phyloP scores from a whole-genome alignment of 2,113 vertebrate species.

The Cygnus atratus region DNA sequence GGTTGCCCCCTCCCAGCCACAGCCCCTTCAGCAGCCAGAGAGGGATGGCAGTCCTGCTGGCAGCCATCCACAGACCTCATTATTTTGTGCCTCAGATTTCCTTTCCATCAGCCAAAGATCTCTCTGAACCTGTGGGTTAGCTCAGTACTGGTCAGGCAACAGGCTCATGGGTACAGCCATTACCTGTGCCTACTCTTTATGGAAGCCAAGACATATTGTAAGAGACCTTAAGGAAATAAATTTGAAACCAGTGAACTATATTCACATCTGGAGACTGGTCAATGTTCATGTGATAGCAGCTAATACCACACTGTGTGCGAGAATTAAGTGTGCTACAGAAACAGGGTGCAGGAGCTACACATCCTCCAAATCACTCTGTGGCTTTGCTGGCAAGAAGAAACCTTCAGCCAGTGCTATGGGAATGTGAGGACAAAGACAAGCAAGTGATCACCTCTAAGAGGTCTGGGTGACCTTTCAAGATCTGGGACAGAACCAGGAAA shows the following conservation, averaged over 20 bases:
- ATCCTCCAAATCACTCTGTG: background rate
- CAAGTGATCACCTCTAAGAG: background rate
- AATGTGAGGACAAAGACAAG: background rate
- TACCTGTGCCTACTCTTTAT: too few species aligned
- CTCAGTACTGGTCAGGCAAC: background rate
- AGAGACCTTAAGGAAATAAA: background rate
- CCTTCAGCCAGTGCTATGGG: background rate
- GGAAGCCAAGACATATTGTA: background rate
- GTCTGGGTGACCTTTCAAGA: background rate
- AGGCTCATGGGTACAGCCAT: background rate
- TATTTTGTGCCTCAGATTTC: background rate
- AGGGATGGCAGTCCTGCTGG: background rate
- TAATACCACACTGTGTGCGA: fast-evolving
- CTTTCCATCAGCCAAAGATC: background rate
- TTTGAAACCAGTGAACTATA: background rate
- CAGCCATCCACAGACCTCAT: background rate
- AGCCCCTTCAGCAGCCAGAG: background rate
- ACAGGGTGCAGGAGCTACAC: background rate
- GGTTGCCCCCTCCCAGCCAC: too few species aligned
- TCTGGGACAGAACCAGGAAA: background rate
- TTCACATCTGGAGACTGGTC: background rate
- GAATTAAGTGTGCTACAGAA: background rate
- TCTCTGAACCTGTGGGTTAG: too few species aligned
- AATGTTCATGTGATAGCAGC: background rate
- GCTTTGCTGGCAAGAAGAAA: background rate